Evolutionary conservation across 2,113 vertebrate genomes (phyloP).

Genomic region (Nannobrachium achirus): DNA sequence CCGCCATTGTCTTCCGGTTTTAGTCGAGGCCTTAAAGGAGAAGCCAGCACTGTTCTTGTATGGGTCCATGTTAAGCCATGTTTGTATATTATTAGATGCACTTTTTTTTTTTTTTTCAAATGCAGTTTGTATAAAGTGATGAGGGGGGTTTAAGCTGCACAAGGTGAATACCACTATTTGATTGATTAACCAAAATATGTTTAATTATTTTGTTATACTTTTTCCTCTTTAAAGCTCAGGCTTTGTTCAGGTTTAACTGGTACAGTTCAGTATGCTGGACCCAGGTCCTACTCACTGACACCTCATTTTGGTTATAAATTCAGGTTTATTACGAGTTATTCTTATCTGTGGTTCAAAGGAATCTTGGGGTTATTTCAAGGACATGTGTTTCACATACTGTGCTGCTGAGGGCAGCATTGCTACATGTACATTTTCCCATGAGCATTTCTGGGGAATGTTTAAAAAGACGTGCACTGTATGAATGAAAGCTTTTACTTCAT

Average conservation of each 20-base stretch:
- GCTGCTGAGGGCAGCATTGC: slow-evolving; percentile 9
- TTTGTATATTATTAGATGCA: slow-evolving; percentile 42
- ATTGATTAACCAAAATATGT: neutral
- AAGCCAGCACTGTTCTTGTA: slow-evolving; percentile 49
- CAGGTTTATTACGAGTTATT: slow-evolving; percentile 10
- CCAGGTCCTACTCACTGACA: slow-evolving; percentile 8
- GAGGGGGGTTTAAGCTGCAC: slow-evolving; percentile 9
- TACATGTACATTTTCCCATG: neutral
- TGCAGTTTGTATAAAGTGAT: slow-evolving; percentile 5
- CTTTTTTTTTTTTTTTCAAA: slow-evolving; percentile 23
- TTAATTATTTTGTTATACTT: too few species aligned
- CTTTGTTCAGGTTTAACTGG: slow-evolving; percentile 22
- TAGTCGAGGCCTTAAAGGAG: slow-evolving; percentile 53
- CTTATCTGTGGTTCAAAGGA: slow-evolving; percentile 10
- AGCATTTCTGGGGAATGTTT: neutral
- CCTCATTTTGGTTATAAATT: slow-evolving; percentile 5
- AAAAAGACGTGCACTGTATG: neutral
- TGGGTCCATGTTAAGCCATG: slow-evolving; percentile 33
- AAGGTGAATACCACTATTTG: neutral
- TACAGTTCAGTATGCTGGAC: neutral
- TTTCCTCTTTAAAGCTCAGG: slow-evolving; percentile 28
- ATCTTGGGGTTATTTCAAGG: neutral
- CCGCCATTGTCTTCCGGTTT: slow-evolving; percentile 35
- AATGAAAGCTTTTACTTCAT: neutral
- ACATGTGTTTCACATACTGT: slow-evolving; percentile 9